Conservation (phyloP, 2,113 vertebrate species). For the Myotis lucifugus region DNA sequence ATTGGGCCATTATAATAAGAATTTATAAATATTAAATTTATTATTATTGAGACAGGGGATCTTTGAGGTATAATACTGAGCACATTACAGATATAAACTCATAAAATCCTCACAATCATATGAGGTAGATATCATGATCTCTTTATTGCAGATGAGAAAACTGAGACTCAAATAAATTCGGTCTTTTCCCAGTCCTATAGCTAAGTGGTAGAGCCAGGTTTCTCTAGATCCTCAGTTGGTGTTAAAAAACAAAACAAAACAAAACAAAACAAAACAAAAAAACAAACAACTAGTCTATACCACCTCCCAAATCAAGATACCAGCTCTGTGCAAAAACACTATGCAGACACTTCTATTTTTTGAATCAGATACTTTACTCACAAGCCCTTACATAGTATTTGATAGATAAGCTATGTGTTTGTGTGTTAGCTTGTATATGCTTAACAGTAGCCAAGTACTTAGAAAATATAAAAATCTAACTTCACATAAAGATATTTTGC, state of each 20-base stretch:
- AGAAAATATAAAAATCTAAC: conserved; percentile 51
- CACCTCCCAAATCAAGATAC: conserved; percentile 19
- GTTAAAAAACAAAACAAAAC: background rate
- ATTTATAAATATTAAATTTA: background rate
- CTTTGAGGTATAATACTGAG: conserved; percentile 43
- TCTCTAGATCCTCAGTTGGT: background rate
- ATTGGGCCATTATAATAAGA: conserved; percentile 33
- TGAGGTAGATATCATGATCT: background rate
- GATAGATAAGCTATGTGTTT: background rate
- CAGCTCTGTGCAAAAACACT: background rate
- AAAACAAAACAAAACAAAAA: background rate
- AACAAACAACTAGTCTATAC: background rate
- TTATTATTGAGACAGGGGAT: conserved; percentile 14
- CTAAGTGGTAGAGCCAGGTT: background rate
- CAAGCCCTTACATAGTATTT: background rate
- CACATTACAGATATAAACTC: conserved; percentile 34
- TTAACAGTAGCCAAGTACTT: background rate
- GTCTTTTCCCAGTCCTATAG: background rate
- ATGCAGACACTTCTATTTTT: background rate
- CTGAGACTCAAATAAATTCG: conserved; percentile 42
- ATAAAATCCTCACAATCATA: conserved; percentile 54
- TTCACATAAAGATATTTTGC: conserved; percentile 46
- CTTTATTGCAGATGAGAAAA: conserved; percentile 52
- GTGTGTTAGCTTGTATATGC: background rate
- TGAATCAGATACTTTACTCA: background rate